phyloP scores from a whole-genome alignment of 1,140 invertebrate genomes.

The Cryptotermes secundus region DNA sequence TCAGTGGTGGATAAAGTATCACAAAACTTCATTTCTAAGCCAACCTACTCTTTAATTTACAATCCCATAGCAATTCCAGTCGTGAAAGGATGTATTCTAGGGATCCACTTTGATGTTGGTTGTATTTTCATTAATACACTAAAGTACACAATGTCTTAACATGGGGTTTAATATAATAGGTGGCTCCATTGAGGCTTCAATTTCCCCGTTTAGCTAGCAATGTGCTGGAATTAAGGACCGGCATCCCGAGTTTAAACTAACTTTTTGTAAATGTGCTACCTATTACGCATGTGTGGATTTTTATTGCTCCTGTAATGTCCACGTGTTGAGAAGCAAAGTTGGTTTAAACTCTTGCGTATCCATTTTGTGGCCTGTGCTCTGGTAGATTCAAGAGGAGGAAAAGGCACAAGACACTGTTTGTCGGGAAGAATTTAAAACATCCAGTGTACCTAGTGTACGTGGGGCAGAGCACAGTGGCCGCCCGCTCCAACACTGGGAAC shows the following conservation, averaged over 20 bases:
- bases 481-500: too few relatives aligned
- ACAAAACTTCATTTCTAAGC: background rate
- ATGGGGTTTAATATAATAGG: background rate
- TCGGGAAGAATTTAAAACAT: too few relatives aligned
- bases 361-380: too few relatives aligned
- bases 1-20: background rate
- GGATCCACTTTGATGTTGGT: background rate
- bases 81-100: background rate
- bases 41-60: constrained; percentile 1
- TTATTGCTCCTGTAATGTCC: too few relatives aligned
- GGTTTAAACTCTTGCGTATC: too few relatives aligned
- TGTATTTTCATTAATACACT: background rate
- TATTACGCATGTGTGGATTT: background rate
- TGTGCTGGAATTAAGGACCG: background rate
- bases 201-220: background rate
- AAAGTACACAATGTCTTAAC: background rate
- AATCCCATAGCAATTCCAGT: background rate
- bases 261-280: background rate
- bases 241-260: background rate
- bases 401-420: too few relatives aligned
- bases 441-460: too few relatives aligned
- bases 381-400: too few relatives aligned
- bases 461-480: too few relatives aligned
- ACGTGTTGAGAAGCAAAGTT: too few relatives aligned
- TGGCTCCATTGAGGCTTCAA: background rate